Conservation (phyloP, 2,797 vertebrate species). For the Odontamblyopus rebecca region DNA sequence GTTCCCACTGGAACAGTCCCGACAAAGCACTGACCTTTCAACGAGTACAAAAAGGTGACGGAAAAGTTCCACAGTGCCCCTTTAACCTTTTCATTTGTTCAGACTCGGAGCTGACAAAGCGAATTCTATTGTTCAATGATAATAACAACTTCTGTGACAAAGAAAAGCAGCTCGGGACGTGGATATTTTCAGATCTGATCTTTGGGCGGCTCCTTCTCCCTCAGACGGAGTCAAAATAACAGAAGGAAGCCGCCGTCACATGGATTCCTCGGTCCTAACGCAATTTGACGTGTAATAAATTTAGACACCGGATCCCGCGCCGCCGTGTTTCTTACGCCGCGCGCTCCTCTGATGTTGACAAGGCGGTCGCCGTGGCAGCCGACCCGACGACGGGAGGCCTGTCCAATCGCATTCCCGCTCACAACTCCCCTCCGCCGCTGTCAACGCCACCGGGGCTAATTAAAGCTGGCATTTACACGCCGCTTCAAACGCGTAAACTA, state of each 20-base stretch:
- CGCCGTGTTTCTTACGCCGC: conserved; percentile 16
- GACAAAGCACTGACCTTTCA: no score
- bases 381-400: conserved; percentile 7
- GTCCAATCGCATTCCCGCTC: background rate
- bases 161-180: background rate
- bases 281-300: conserved; percentile 9
- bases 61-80: no score
- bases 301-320: conserved; percentile 1
- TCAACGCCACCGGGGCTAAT: conserved; percentile 19
- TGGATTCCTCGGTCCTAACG: conserved; percentile 1
- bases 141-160: background rate
- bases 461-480: conserved; percentile 10
- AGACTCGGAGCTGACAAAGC: background rate
- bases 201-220: background rate
- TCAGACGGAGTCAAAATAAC: background rate
- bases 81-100: background rate
- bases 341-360: conserved; percentile 32
- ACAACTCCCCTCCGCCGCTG: background rate
- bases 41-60: no score
- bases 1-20: no score
- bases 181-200: background rate
- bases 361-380: conserved; percentile 24
- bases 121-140: no score
- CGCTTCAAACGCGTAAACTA: conserved; percentile 8
- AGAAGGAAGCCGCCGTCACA: background rate